These are phyloP conservation scores for Porites rus DNA, from an alignment of 92 coral and sea anemone species.

Conservation along the genomic window DNA sequence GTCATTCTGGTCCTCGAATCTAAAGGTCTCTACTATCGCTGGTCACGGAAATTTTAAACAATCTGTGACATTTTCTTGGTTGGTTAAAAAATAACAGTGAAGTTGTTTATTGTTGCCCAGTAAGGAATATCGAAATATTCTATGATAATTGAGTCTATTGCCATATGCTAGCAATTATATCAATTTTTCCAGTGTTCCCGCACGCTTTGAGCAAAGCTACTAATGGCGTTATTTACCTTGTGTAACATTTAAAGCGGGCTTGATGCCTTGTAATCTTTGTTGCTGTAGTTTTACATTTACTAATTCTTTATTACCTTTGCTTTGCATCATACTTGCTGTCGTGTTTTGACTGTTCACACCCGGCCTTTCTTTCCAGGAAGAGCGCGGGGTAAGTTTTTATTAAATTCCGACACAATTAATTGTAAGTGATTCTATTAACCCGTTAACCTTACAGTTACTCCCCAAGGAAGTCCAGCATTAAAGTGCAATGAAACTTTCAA, in stretches of 20 bases:
- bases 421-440: no score
- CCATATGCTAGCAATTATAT: no score
- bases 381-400: slow-evolving; percentile 24
- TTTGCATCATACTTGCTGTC: slow-evolving; percentile 14
- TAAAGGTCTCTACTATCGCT: no score
- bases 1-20: no score
- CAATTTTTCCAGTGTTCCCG: neutral
- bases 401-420: no score
- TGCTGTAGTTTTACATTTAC: neutral
- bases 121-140: neutral
- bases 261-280: neutral
- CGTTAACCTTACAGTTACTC: no score
- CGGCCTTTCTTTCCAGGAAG: slow-evolving; percentile 22
- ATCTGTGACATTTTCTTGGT: no score
- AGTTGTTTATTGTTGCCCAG: no score
- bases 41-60: no score
- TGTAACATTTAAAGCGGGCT: neutral
- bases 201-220: neutral
- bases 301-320: slow-evolving; percentile 20
- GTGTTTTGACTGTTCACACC: slow-evolving; percentile 19
- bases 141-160: neutral
- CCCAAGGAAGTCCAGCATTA: no score
- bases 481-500: no score
- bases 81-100: no score
- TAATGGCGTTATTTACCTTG: neutral